phyloP scores from a whole-genome alignment of 2,797 vertebrate genomes.

The Pachyuromys duprasi region DNA sequence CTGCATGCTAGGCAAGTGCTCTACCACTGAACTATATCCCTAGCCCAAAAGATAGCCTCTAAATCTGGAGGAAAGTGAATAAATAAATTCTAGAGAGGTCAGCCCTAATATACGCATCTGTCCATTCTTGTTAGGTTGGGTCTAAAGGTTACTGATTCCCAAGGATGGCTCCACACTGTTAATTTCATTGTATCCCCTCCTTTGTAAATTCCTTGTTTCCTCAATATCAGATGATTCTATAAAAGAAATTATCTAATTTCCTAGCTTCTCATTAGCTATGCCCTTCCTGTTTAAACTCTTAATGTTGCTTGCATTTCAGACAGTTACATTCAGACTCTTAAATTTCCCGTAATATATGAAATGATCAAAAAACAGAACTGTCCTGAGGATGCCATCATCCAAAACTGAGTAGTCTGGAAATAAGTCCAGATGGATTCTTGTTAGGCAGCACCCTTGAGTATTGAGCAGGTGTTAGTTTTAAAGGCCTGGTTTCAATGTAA shows the following conservation, averaged over 20 bases:
- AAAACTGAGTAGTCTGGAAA: conserved; percentile 12
- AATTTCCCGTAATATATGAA: conserved; percentile 69
- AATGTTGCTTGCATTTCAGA: conserved; percentile 60
- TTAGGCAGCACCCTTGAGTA: background rate
- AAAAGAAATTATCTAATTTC: conserved; percentile 74
- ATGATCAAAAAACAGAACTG: conserved; percentile 65
- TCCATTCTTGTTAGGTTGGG: background rate
- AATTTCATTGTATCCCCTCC: conserved; percentile 68
- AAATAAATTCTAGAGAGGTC: background rate
- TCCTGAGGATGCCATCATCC: conserved; percentile 58
- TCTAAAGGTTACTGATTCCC: conserved; percentile 54
- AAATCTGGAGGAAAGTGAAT: background rate
- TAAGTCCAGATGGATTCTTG: background rate
- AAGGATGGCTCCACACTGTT: conserved; percentile 43
- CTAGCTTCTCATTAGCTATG: conserved; percentile 65
- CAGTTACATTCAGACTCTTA: conserved; percentile 49
- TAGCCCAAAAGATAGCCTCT: background rate
- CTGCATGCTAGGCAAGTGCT: background rate
- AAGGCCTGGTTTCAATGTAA: background rate
- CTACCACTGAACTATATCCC: background rate
- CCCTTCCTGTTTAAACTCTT: conserved; percentile 75
- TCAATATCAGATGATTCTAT: conserved; percentile 68
- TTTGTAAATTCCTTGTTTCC: conserved; percentile 72
- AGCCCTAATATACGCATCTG: background rate
- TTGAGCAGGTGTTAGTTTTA: background rate